These are phyloP conservation scores for Melanchra persicariae DNA, from an alignment of 2,888 invertebrate species.

Conservation along the genomic window DNA sequence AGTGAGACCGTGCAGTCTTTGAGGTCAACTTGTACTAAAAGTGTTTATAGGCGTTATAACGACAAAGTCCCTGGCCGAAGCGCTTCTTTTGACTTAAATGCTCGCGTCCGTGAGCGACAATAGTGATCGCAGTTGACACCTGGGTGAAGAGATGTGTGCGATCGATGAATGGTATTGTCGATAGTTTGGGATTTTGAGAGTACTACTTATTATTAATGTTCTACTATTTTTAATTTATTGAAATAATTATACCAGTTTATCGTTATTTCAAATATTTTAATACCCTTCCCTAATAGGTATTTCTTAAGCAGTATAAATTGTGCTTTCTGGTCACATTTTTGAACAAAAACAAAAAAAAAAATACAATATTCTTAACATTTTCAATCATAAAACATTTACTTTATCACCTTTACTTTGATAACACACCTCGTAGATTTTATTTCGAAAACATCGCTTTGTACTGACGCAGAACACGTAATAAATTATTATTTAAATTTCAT, in stretches of 20 bases:
- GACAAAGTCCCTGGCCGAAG: slow-evolving; percentile 83
- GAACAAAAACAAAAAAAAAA: neutral
- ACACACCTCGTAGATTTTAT: slow-evolving; percentile 55
- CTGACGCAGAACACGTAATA: slow-evolving; percentile 54
- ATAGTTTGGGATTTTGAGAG: neutral
- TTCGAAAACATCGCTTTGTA: slow-evolving; percentile 48
- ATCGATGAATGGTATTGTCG: slow-evolving; percentile 58
- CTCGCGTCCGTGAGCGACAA: slow-evolving; percentile 84
- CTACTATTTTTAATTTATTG: no score
- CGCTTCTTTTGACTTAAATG: slow-evolving; percentile 89
- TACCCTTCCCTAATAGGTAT: no score
- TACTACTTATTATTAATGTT: no score
- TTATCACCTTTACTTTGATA: slow-evolving; percentile 41
- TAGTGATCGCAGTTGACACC: slow-evolving; percentile 87
- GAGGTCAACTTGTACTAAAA: slow-evolving; percentile 73
- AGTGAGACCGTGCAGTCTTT: slow-evolving; percentile 70
- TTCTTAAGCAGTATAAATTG: no score
- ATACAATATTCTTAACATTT: slow-evolving; percentile 17
- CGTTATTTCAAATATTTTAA: no score
- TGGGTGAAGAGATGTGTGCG: slow-evolving; percentile 78
- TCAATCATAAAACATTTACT: slow-evolving; percentile 28
- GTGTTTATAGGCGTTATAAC: slow-evolving; percentile 77
- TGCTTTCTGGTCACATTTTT: no score
- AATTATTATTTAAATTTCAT: slow-evolving; percentile 63
- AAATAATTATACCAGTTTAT: no score